These are phyloP conservation scores for Mionectes macconnelli DNA, from an alignment of 2,113 vertebrate species.

Conservation along the genomic window DNA sequence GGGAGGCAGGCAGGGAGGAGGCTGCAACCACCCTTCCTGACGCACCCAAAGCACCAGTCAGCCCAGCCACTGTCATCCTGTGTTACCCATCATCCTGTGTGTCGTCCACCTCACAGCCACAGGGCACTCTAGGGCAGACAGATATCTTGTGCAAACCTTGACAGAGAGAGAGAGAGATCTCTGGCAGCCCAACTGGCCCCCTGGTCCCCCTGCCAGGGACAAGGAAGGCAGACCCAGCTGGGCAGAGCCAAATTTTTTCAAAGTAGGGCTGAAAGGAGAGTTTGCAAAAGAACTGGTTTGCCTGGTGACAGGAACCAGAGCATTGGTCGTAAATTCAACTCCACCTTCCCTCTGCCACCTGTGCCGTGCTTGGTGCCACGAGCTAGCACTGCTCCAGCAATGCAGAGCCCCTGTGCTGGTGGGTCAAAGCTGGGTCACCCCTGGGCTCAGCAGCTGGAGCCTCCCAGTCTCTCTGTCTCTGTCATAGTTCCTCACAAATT, in stretches of 20 bases:
- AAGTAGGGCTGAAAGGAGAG: neutral
- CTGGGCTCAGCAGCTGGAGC: neutral
- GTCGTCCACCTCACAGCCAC: neutral
- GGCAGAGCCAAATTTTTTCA: neutral
- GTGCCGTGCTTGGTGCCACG: accelerated
- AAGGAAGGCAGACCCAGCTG: neutral
- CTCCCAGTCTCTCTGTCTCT: constrained; percentile 40
- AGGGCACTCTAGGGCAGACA: neutral
- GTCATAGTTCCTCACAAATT: constrained; percentile 3
- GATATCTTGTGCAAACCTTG: neutral
- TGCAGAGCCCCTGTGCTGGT: neutral
- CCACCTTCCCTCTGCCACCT: neutral
- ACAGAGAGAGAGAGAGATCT: neutral
- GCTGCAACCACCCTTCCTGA: neutral
- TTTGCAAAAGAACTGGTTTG: neutral
- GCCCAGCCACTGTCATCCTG: neutral
- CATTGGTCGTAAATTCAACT: neutral
- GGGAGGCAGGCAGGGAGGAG: neutral
- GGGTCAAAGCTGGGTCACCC: neutral
- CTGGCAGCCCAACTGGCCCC: accelerated
- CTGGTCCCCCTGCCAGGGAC: accelerated
- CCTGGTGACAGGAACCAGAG: neutral
- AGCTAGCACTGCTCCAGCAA: neutral
- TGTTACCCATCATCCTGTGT: neutral
- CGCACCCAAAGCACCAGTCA: neutral